Base-by-base conservation (phyloP, 64 coral and sea anemone species). In the Montipora foliosa region DNA sequence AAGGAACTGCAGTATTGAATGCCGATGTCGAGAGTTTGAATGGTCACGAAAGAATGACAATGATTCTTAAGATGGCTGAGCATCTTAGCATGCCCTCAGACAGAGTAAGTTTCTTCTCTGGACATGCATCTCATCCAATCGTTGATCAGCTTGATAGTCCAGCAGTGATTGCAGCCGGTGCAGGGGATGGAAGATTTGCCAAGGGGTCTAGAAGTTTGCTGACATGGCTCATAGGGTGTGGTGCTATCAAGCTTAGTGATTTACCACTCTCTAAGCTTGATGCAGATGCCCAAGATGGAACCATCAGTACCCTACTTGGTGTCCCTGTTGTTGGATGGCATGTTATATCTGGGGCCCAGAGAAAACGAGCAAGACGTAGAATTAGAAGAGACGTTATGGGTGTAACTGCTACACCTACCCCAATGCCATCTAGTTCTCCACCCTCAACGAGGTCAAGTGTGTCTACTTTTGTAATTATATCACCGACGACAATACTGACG, bases 251-350 rank as follows among this genome's bases (percentile, higher is more conserved):
- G 73, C 83, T 98, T 60, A 67, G 86, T 61, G 59, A 90, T 44
- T 69, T 76, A 13, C 62, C 79, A 8, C 44, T 98, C 9, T 82
- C 74, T 13, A 85, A 89, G 47, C 93, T 98, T 53, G 90, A 90
- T 48, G 73, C 89, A 53, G 75, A 29, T 53, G 83, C 93, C 5
- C 82, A 98, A 62, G 96, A 98, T 93, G 94, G 94, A 15, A 95
- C 90, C 17, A 90, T 95, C 5, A 90, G 90, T 53, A 25, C 83
- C 1, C 47, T 64, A 16, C 48, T 98, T 57, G 94, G 93, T 1
- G 29, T 95, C 21, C 89, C 96, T 47, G 86, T 98, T 13, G 83
- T 95, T 51, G 96, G 96, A n/a, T 98, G 96, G 96, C 94, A 98
- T 90, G 79, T 98, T 6, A 95, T 90, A 21, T 95, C 93, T 69